Evolutionary conservation across 2,888 invertebrate genomes (phyloP), one percentile per base, ranked within the genome.

Genomic region (Cephus runcator): DNA sequence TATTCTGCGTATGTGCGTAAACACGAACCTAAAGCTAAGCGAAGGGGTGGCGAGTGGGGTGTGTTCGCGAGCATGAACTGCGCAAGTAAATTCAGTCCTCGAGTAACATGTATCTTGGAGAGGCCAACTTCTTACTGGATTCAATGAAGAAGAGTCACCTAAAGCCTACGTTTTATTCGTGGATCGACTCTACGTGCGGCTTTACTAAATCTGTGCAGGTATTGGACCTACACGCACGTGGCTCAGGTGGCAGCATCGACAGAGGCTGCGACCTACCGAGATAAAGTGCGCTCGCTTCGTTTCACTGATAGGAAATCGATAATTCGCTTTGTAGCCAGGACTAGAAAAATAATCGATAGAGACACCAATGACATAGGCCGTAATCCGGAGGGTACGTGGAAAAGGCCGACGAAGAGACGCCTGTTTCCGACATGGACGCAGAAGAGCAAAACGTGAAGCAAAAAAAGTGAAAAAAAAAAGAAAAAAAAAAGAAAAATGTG

Each of bases 291-390:
- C 81, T 83, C 79, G 81, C 78, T 80, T 81, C 81, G 81, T 80
- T 82, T 83, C 69, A 80, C 80, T 79, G 81, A 83, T 84, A 80
- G 84, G 81, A 84, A 84, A 84, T 84, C 83, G 80, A 84, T 84
- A 84, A 79, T 82, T 84, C 78, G 80, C 82, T 85, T 80, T 82
- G 82, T 81, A 75, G n/a, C 34, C 30, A 36, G 23, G 68, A 33
- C 34, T 73, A 73, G 73, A 36, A 68, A 75, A 79, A 69, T 56
- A 73, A 56, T 73, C 35, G 76, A 69, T 35, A 73, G 76, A 69
- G 40, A 56, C 56, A 56, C 56, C 56, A 9, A 56, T 56, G 56
- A 56, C 56, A 56, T 23, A 3, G 23, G 9, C 56, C 56, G 56
- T 56, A 56, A 23, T 23, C 23, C 56, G 30, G 79, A 34, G 31